Evolutionary conservation across 2,888 invertebrate species (phyloP), one percentile per base, ranked within the genome.

Genomic region (Sclerodermus sp.): DNA sequence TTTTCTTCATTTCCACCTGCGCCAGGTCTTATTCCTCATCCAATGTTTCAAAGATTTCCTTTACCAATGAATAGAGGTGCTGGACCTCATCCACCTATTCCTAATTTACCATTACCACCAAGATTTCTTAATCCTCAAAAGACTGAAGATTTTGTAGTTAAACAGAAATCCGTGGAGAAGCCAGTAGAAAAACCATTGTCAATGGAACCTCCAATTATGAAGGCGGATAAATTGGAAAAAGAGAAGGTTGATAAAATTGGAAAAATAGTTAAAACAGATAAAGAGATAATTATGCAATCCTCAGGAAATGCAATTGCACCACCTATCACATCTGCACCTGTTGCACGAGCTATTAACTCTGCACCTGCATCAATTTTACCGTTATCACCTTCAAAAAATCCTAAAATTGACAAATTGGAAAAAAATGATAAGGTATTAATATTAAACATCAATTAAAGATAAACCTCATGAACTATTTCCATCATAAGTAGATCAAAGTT

Each of bases 1-100:
- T 76, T 78, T 14, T 71, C 78, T 23, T 60, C 73, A 8, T 74
- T 74, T 39, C 68, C 75, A 18, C 55, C 73, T 29, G 84, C 84
- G 0, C 85, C 86, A 12, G 86, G 87, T 30, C 78, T 87, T 40
- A 87, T 87, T 67, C 86, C 86, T 3, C 80, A 82, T 8, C 82
- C 84, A 23, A 77, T 85, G 37, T 79, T 80, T 49, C 67, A 78
- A 5, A 70, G 79, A 44, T 79, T 81, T 57, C 77, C 80, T 1
- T 66, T 80, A 45, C 73, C 79, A 1, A 57, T 79, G 14, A 68
- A 70, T 70, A 78, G 80, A 49, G 71, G 72, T 30, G 83, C 84
- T 49, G 82, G 84, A 17, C 80, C 82, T 29, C 82, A 84, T 48
- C 84, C 86, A 1, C 82, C 83, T 66, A 81, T 85, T 78, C 83